A percentile compares a stretch with the other conserved stretches of the same genome.
phyloP scores from a whole-genome alignment of 2,797 vertebrate genomes.

The Sebastes melanostomus region DNA sequence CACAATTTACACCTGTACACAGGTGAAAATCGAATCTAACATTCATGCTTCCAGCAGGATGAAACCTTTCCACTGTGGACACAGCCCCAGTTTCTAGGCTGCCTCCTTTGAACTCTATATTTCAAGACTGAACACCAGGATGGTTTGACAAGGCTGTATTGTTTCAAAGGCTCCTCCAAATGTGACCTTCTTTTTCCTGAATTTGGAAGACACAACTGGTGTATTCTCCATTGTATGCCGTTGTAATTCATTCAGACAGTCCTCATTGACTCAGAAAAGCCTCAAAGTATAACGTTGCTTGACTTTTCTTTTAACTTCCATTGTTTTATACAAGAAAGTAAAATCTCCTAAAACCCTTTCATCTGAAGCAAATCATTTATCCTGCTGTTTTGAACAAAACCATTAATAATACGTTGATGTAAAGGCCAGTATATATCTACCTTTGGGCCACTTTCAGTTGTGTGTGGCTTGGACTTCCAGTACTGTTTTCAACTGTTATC shows the following conservation, averaged over 20 bases:
- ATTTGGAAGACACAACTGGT: background rate
- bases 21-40: background rate
- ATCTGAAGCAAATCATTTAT: background rate
- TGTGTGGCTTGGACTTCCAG: background rate
- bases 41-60: background rate
- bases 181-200: background rate
- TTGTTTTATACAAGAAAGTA: background rate
- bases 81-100: background rate
- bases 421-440: background rate
- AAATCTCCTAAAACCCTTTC: background rate
- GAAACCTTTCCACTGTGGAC: background rate
- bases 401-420: background rate
- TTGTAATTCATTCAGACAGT: background rate
- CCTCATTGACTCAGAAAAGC: background rate
- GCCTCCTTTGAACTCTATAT: constrained; percentile 4
- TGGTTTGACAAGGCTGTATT: background rate
- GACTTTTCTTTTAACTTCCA: background rate
- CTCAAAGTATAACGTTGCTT: background rate
- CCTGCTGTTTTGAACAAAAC: background rate
- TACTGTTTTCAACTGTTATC: constrained; percentile 16
- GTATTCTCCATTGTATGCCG: background rate
- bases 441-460: constrained; percentile 43
- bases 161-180: constrained; percentile 1
- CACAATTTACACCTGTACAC: background rate
- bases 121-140: background rate